Evolutionary conservation across 2,113 vertebrate species (phyloP), one percentile per base, ranked within the genome.

Genomic region (Triplophysa dalaica): DNA sequence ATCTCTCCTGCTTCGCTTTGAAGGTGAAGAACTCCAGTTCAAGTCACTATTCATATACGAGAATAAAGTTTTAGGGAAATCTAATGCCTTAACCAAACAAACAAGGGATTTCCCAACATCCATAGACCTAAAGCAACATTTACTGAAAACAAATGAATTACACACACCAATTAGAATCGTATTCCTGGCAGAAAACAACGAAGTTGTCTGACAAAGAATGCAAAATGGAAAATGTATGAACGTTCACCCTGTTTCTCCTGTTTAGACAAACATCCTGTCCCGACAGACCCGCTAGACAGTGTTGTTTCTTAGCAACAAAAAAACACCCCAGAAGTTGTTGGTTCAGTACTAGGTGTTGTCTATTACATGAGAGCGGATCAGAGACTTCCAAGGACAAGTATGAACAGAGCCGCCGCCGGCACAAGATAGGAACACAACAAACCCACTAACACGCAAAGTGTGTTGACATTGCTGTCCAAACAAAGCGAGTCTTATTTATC

Each of bases 331-430:
- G 22, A 67, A 33, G 50, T 52, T 75, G 48, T 74, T 22, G 76
- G 33, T 84, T 83, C 78, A 81, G 21, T 38, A 43, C 1, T 78
- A 81, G 90, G 89, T 83, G 88, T 88, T 89, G 26, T 84, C 65
- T 62, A 24, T 79, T 80, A 67, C 19, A 26, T 52, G 24, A 41
- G 12, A n/a, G 13, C 6, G 43, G 38, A 17, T 14, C 2, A 10
- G 2, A 66, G 26, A 16, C 4, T 61, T 45, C 65, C 33, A 56
- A 4, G 70, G 64, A 82, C 82, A 86, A 45, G 86, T 84, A 76
- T 26, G 29, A 67, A 66, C 89, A 85, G 4, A 58, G 43, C 21
- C 21, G 45, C 12, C 19, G 43, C 33, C 33, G 22, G 29, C 29
- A 74, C 62, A 62, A 14, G 48, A 65, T 70, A 24, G 61, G 41